These are phyloP conservation scores for Indri indri DNA, from an alignment of 2,113 vertebrate species.

Conservation along the genomic window DNA sequence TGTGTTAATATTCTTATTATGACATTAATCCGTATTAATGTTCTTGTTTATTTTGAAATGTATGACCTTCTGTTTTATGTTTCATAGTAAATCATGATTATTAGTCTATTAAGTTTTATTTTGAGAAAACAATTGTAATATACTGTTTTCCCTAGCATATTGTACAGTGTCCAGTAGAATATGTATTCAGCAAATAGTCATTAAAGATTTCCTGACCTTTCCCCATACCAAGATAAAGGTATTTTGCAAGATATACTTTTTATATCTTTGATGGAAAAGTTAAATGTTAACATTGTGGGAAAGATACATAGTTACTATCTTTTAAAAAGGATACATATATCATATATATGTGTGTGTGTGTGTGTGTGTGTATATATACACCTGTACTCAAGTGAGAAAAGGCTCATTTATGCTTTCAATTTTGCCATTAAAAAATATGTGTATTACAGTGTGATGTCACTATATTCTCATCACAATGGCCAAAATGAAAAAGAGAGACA, in stretches of 20 bases:
- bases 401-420: neutral
- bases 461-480: neutral
- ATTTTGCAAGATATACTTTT: neutral
- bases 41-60: neutral
- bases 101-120: neutral
- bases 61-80: neutral
- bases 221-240: neutral
- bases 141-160: neutral
- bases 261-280: neutral
- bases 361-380: neutral
- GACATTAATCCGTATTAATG: neutral
- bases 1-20: neutral
- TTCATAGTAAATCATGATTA: constrained; percentile 15
- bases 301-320: neutral
- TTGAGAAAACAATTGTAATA: neutral
- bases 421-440: neutral
- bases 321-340: neutral
- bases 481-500: neutral
- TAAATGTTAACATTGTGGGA: neutral
- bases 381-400: neutral
- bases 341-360: neutral
- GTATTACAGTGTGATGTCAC: neutral
- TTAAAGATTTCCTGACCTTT: neutral
- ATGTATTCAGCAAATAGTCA: neutral
- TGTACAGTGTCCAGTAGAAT: neutral